These are phyloP conservation scores for Trochalopteron elliotii DNA, from an alignment of 2,113 vertebrate species.

Conservation along the genomic window DNA sequence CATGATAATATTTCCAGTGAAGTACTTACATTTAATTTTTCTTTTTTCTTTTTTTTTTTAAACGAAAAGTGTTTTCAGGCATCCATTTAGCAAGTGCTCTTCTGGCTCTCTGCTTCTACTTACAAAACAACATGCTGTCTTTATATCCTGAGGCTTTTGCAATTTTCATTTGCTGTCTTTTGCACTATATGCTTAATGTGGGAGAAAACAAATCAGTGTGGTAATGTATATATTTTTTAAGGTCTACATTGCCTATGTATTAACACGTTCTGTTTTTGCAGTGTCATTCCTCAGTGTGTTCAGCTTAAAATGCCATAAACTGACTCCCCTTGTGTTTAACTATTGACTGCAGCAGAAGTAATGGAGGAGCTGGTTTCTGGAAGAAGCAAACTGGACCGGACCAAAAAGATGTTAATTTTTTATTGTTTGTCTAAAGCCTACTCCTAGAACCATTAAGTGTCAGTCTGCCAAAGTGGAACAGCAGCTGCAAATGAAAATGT, in stretches of 20 bases:
- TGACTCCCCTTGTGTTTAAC: not conserved
- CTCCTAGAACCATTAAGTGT: not conserved
- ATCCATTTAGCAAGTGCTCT: constrained; percentile 44
- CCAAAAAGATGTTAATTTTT: not conserved
- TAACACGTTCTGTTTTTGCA: constrained; percentile 12
- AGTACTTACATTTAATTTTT: not conserved
- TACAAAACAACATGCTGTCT: not conserved
- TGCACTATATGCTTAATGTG: not conserved
- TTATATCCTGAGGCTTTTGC: constrained; percentile 18
- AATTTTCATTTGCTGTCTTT: not conserved
- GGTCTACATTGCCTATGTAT: not conserved
- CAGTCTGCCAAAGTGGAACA: not conserved
- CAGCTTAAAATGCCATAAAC: not conserved
- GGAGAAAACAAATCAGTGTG: not conserved
- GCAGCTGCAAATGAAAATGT: not conserved
- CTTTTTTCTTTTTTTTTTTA: too few species aligned
- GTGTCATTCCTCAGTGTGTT: constrained; percentile 19
- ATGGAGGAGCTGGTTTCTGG: not conserved
- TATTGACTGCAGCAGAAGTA: not conserved
- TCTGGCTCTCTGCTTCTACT: constrained; percentile 9
- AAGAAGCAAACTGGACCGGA: not conserved
- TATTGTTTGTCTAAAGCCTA: not conserved
- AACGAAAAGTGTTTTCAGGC: constrained; percentile 5
- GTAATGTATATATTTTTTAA: not conserved
- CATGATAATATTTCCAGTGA: not conserved